phyloP scores from a whole-genome alignment of 1,140 invertebrate species.

The Rhagoletis zephyria region DNA sequence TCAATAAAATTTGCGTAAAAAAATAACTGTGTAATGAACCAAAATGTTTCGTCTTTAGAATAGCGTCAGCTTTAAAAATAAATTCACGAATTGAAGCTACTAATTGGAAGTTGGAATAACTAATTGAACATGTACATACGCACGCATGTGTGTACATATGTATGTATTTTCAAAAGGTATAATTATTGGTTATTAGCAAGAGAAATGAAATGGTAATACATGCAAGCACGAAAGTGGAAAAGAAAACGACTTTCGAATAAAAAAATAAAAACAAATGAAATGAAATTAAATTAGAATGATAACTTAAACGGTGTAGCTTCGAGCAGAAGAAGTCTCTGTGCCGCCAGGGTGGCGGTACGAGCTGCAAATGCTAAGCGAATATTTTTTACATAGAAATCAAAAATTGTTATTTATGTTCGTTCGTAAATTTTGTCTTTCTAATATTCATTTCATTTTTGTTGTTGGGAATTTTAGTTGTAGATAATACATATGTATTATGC shows the following conservation, averaged over 20 bases:
- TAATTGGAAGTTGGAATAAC: not conserved
- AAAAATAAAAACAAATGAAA: not conserved
- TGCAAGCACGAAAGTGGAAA: not conserved
- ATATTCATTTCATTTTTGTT: no score
- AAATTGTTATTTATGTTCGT: no score
- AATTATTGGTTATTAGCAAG: not conserved
- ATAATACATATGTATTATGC: no score
- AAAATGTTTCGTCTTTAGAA: not conserved
- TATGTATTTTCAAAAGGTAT: not conserved
- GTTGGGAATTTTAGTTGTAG: no score
- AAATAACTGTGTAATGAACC: slow-evolving; percentile 14
- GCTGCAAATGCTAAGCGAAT: not conserved
- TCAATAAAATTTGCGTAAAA: not conserved
- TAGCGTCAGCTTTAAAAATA: slow-evolving; percentile 31
- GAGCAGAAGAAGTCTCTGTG: not conserved
- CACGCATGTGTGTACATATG: not conserved
- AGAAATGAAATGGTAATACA: slow-evolving; percentile 12
- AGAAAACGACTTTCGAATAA: not conserved
- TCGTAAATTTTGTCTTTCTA: no score
- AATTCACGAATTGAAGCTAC: not conserved
- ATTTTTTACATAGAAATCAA: no score
- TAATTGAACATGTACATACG: not conserved
- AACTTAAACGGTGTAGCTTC: not conserved
- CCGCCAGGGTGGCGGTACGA: not conserved
- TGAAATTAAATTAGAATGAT: not conserved